Percentiles rank a stretch among this genome's conserved stretches.
Evolutionary conservation across 2,113 vertebrate species (phyloP).

Genomic region (Megaptera novaeangliae): DNA sequence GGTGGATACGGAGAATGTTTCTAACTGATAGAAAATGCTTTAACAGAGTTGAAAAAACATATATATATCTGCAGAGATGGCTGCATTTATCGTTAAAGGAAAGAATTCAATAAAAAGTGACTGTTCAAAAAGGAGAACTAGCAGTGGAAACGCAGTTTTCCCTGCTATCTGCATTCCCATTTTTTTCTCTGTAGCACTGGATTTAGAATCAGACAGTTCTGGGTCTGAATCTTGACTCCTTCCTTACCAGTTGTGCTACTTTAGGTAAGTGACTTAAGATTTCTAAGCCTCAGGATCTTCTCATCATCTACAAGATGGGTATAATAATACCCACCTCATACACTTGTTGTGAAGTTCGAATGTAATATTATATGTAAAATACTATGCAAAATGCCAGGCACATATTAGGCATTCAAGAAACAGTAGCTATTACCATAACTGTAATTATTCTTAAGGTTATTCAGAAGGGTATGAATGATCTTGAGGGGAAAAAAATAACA

Average conservation of each 20-base stretch:
- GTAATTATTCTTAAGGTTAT: background rate
- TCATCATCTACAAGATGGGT: background rate
- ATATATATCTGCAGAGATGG: background rate
- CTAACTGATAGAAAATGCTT: background rate
- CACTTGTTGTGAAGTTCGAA: background rate
- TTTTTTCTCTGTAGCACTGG: background rate
- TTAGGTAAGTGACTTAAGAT: background rate
- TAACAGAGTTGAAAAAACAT: background rate
- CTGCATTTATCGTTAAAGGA: background rate
- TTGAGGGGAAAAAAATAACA: constrained; percentile 7
- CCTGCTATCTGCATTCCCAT: background rate
- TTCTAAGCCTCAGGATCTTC: background rate
- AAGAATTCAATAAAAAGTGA: background rate
- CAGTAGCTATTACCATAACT: background rate
- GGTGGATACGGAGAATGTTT: background rate
- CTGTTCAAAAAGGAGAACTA: background rate
- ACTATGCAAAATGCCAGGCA: background rate
- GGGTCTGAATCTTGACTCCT: background rate
- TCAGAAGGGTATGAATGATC: background rate
- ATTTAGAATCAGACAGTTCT: background rate
- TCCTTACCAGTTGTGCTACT: background rate
- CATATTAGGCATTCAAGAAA: background rate
- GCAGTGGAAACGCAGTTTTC: background rate
- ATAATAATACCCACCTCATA: background rate
- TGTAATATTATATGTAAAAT: background rate